These are phyloP conservation scores for Porites rus DNA, from an alignment of 92 coral and sea anemone genomes.

Conservation along the genomic window DNA sequence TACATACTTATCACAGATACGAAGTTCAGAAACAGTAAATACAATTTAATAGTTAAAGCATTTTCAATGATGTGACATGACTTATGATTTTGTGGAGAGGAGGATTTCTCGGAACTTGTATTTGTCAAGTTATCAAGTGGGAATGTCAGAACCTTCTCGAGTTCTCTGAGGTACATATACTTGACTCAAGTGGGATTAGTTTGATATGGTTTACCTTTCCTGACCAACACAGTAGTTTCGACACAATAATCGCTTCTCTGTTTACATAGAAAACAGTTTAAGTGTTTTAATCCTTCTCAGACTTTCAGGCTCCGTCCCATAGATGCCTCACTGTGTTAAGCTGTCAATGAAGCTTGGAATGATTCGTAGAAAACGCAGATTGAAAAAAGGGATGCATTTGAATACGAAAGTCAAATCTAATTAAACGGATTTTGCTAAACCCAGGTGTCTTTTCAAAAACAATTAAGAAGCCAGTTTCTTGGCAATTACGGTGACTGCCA, in stretches of 20 bases:
- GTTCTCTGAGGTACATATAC: background rate
- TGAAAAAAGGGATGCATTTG: background rate
- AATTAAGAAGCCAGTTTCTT: background rate
- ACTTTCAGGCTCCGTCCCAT: background rate
- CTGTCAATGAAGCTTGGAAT: background rate
- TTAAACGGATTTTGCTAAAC: slow-evolving; percentile 8
- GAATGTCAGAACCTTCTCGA: background rate
- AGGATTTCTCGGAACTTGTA: background rate
- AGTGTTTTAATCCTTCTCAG: background rate
- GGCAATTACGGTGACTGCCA: background rate
- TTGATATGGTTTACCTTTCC: background rate
- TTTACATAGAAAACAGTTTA: too few species aligned
- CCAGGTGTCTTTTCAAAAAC: background rate
- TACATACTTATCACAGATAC: background rate
- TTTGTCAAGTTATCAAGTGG: background rate
- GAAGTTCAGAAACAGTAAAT: background rate
- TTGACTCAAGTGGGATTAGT: slow-evolving; percentile 9
- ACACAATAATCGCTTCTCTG: background rate
- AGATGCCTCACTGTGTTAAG: background rate
- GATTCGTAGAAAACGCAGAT: background rate
- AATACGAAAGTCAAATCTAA: slow-evolving; percentile 10
- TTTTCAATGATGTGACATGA: background rate
- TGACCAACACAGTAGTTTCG: background rate
- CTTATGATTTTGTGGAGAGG: background rate
- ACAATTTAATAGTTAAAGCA: background rate